A percentile compares a stretch with the other conserved stretches of the same genome.
phyloP scores from a whole-genome alignment of 2,797 vertebrate genomes.

The Sebastes elongatus region DNA sequence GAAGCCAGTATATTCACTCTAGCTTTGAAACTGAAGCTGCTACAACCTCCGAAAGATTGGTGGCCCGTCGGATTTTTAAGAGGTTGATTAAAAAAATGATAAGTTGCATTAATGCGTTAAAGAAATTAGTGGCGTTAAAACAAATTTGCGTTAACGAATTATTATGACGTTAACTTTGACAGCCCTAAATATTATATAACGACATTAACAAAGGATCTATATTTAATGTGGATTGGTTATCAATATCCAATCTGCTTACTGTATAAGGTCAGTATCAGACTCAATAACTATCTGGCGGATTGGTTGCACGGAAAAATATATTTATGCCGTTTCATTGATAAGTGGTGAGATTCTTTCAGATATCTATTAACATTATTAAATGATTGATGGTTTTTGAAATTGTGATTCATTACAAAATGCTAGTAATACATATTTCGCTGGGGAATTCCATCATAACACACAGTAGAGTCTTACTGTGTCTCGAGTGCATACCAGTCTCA shows the following conservation, averaged over 20 bases:
- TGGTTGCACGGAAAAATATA: background rate
- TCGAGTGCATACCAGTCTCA: background rate
- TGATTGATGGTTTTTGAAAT: background rate
- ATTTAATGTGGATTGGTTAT: background rate
- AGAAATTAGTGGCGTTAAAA: too few relatives aligned
- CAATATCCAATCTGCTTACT: background rate
- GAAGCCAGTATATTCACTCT: too few relatives aligned
- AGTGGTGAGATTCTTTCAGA: background rate
- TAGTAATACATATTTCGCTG: background rate
- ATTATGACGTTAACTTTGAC: too few relatives aligned
- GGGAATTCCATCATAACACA: background rate
- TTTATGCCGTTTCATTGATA: background rate
- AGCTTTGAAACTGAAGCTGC: too few relatives aligned
- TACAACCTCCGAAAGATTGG: too few relatives aligned
- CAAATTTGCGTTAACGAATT: too few relatives aligned
- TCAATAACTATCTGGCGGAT: background rate
- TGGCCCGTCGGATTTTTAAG: too few relatives aligned
- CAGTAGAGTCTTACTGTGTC: background rate
- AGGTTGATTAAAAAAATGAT: too few relatives aligned
- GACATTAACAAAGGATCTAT: background rate
- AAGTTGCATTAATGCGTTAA: too few relatives aligned
- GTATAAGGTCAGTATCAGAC: background rate
- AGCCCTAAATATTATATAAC: background rate
- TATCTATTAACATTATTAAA: background rate
- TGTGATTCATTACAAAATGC: background rate